Percentiles rank a stretch among this genome's conserved stretches.
phyloP scores from a whole-genome alignment of 2,113 vertebrate genomes.

The Holacanthus passer region DNA sequence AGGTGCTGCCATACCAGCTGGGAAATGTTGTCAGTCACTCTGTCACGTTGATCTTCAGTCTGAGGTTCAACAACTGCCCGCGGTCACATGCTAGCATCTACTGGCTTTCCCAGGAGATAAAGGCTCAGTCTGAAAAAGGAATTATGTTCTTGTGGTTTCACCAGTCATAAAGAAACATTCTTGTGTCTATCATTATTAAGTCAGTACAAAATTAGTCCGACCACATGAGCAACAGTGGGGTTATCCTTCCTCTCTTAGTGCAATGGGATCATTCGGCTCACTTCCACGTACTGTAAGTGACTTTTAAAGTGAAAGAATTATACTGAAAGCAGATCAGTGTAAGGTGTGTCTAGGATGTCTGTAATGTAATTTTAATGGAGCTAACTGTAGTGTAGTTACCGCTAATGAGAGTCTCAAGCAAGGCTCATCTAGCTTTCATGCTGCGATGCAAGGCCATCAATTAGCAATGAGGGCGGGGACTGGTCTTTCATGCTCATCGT shows the following conservation, averaged over 20 bases:
- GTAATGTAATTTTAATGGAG: slow-evolving; percentile 72
- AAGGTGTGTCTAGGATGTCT: slow-evolving; percentile 62
- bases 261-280: slow-evolving; percentile 12
- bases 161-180: not conserved
- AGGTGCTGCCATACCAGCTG: slow-evolving; percentile 47
- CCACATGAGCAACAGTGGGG: not conserved
- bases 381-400: slow-evolving; percentile 61
- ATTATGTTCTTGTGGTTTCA: not conserved
- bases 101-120: slow-evolving; percentile 13
- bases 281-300: slow-evolving; percentile 22
- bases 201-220: slow-evolving; percentile 1
- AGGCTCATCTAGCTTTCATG: slow-evolving; percentile 63
- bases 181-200: not conserved
- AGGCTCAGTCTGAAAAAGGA: not conserved
- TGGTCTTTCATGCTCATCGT: slow-evolving; percentile 66
- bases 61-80: slow-evolving; percentile 24
- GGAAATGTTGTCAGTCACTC: slow-evolving; percentile 46
- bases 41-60: slow-evolving; percentile 33
- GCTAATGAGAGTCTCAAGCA: slow-evolving; percentile 72
- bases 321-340: slow-evolving; percentile 43
- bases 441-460: slow-evolving; percentile 70
- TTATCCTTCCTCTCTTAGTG: not conserved
- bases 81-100: not conserved
- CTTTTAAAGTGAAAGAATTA: slow-evolving; percentile 53
- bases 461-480: slow-evolving; percentile 74